phyloP scores from a whole-genome alignment of 2,888 invertebrate genomes.

The Endotricha flammealis region DNA sequence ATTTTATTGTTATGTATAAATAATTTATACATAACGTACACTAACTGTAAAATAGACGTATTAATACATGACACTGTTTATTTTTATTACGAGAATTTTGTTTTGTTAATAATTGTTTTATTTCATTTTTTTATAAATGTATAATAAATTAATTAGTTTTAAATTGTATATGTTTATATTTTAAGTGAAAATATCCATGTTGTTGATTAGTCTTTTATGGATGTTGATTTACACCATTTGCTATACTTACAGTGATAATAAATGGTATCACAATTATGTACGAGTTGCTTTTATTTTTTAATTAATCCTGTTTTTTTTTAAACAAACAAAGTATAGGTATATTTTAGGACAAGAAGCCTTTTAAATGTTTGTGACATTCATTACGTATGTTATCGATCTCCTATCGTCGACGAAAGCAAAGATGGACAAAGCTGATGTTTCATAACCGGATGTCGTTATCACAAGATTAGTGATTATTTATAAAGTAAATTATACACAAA shows the following conservation, averaged over 20 bases:
- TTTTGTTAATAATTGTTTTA: conserved; percentile 54
- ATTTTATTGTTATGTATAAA: conserved; percentile 50
- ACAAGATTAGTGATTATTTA: too few relatives aligned
- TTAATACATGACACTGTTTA: conserved; percentile 64
- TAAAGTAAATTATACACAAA: too few relatives aligned
- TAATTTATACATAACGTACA: conserved; percentile 20
- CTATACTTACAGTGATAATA: conserved; percentile 74
- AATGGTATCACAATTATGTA: conserved; percentile 64
- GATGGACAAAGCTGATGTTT: too few relatives aligned
- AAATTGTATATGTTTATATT: conserved; percentile 49
- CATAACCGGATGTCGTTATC: too few relatives aligned
- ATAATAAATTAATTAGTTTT: conserved; percentile 52
- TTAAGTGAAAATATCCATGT: conserved; percentile 72
- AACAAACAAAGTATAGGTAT: too few relatives aligned
- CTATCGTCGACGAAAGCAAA: too few relatives aligned
- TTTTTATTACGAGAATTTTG: conserved; percentile 53
- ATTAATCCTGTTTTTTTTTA: too few relatives aligned
- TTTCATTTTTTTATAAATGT: conserved; percentile 54
- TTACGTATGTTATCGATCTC: too few relatives aligned
- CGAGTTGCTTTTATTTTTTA: conserved; percentile 19
- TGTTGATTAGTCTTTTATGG: conserved; percentile 77
- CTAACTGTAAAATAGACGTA: conserved; percentile 43
- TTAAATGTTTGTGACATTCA: too few relatives aligned
- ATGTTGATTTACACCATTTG: conserved; percentile 77
- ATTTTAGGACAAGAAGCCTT: too few relatives aligned